Percentiles rank a stretch among this genome's conserved stretches.
These are phyloP conservation scores for Andricus grossulariae DNA, from an alignment of 1,140 invertebrate species.

Conservation along the genomic window DNA sequence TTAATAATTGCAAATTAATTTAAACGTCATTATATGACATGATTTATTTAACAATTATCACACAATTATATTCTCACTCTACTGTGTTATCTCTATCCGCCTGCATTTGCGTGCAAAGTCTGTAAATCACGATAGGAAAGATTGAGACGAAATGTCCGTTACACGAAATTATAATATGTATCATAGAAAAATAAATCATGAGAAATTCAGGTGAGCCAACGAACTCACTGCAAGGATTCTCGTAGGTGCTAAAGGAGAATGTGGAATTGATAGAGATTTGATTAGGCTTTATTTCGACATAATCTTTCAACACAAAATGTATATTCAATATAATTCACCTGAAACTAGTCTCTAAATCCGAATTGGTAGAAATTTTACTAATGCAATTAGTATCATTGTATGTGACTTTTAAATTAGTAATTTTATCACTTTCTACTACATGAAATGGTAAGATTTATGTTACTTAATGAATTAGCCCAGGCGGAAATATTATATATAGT, in stretches of 20 bases:
- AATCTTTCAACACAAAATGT: background rate
- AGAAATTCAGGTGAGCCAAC: background rate
- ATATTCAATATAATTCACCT: too few species aligned
- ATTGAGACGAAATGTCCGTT: constrained; percentile 16
- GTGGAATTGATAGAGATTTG: constrained; percentile 10
- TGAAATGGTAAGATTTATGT: too few species aligned
- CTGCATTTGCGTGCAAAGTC: background rate
- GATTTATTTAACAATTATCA: constrained; percentile 19
- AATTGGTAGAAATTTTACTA: too few species aligned
- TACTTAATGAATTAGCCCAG: too few species aligned
- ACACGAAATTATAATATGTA: constrained; percentile 25
- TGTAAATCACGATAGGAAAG: constrained; percentile 14
- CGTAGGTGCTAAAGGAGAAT: background rate
- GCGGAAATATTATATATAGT: too few species aligned
- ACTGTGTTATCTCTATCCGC: constrained; percentile 13
- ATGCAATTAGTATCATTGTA: too few species aligned
- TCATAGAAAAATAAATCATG: constrained; percentile 18
- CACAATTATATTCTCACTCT: constrained; percentile 13
- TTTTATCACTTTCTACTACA: too few species aligned
- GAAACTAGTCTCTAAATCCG: too few species aligned
- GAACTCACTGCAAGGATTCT: constrained; percentile 14
- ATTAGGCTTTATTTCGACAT: background rate
- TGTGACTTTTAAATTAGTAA: too few species aligned
- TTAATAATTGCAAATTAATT: constrained; percentile 26
- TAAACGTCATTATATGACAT: constrained; percentile 1